These are phyloP conservation scores for Ceratitis capitata DNA, from an alignment of 1,140 invertebrate species.

Conservation along the genomic window DNA sequence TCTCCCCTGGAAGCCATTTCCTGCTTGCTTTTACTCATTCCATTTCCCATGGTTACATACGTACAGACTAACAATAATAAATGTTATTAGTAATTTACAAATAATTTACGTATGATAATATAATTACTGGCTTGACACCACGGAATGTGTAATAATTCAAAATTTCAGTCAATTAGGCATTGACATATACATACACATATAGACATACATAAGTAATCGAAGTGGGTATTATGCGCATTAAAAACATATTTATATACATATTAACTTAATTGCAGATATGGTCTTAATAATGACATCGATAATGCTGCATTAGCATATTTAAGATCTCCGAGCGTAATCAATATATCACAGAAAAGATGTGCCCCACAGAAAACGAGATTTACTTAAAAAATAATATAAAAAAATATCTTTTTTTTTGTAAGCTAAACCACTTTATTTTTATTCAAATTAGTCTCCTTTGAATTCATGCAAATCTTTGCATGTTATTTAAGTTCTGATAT, in stretches of 20 bases:
- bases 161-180: constrained; percentile 7
- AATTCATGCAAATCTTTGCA: too few relatives aligned
- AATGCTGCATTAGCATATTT: neutral
- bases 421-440: too few relatives aligned
- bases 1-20: neutral
- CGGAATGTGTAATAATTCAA: constrained; percentile 30
- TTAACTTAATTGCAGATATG: neutral
- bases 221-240: neutral
- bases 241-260: neutral
- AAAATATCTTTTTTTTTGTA: too few relatives aligned
- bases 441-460: too few relatives aligned
- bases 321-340: too few relatives aligned
- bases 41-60: neutral
- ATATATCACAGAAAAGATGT: too few relatives aligned
- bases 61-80: neutral
- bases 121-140: constrained; percentile 27
- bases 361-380: too few relatives aligned
- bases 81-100: neutral
- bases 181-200: neutral
- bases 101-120: neutral
- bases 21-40: neutral
- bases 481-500: too few relatives aligned
- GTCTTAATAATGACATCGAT: too few relatives aligned
- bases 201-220: neutral
- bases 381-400: too few relatives aligned